These are phyloP conservation scores for Avahi laniger DNA, from an alignment of 2,797 vertebrate genomes.

Conservation along the genomic window DNA sequence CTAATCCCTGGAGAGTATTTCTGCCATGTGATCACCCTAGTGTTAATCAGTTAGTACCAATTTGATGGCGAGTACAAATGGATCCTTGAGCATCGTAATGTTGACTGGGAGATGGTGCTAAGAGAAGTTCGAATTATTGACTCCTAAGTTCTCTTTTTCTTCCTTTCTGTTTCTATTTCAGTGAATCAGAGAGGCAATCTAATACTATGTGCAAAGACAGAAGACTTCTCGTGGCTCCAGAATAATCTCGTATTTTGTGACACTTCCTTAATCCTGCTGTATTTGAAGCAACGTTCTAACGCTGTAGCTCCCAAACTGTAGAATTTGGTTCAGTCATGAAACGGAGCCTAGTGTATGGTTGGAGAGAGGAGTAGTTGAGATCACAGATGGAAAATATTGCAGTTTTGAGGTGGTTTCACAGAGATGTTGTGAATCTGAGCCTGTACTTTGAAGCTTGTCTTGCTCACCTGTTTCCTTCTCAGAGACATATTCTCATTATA, in stretches of 20 bases:
- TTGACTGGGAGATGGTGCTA: not conserved
- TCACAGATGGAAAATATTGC: not conserved
- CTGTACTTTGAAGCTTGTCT: not conserved
- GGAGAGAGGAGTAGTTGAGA: not conserved
- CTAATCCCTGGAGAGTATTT: no score
- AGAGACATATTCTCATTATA: not conserved
- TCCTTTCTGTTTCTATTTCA: not conserved
- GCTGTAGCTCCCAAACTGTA: not conserved
- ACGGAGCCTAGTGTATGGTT: not conserved
- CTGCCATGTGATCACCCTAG: no score
- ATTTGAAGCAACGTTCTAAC: not conserved
- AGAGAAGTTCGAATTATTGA: not conserved
- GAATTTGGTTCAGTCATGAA: not conserved
- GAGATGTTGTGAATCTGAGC: not conserved
- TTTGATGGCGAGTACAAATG: no score
- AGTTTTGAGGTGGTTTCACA: not conserved
- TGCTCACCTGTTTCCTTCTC: not conserved
- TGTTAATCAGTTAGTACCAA: no score
- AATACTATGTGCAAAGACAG: not conserved
- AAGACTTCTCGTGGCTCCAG: not conserved
- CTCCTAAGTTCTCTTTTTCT: not conserved
- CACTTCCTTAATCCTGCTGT: not conserved
- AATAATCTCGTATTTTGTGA: not conserved
- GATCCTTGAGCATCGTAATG: not conserved
- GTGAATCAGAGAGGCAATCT: not conserved